These are phyloP conservation scores for Cydia fagiglandana DNA, from an alignment of 1,140 invertebrate species.

Conservation along the genomic window DNA sequence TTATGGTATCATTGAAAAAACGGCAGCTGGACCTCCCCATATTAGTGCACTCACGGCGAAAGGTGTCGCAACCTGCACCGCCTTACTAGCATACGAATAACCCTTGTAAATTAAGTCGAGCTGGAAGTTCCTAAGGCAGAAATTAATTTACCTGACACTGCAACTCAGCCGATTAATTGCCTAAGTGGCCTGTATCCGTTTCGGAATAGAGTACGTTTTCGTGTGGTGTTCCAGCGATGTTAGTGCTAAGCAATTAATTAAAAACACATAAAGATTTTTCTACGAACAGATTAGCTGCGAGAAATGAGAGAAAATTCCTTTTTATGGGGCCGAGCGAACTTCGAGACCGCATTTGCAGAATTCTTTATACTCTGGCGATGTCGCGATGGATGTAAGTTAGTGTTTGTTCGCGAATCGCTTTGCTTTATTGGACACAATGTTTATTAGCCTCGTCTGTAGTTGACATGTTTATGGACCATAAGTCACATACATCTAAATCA, in stretches of 20 bases:
- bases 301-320: conserved; percentile 59
- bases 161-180: conserved; percentile 31
- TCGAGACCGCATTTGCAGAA: conserved; percentile 39
- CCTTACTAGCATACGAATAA: conserved; percentile 40
- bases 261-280: conserved; percentile 61
- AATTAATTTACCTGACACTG: conserved; percentile 52
- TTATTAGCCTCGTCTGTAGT: conserved; percentile 25
- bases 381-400: conserved; percentile 55
- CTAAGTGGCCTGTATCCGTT: conserved; percentile 40
- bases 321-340: conserved; percentile 45
- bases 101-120: conserved; percentile 47
- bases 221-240: conserved; percentile 35
- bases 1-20: conserved; percentile 56
- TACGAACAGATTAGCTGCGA: conserved; percentile 43
- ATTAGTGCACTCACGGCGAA: conserved; percentile 57
- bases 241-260: conserved; percentile 57
- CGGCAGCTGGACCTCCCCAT: conserved; percentile 59
- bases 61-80: conserved; percentile 52
- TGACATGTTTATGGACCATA: conserved; percentile 34
- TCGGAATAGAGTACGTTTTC: conserved; percentile 42
- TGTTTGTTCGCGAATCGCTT: conserved; percentile 38
- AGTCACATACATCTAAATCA: conserved; percentile 43
- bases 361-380: conserved; percentile 50
- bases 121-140: conserved; percentile 40
- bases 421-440: conserved; percentile 25